A percentile compares a stretch with the other conserved stretches of the same genome.
Evolutionary conservation across 1,140 invertebrate genomes (phyloP).

Genomic region (Agrypnia vestita): DNA sequence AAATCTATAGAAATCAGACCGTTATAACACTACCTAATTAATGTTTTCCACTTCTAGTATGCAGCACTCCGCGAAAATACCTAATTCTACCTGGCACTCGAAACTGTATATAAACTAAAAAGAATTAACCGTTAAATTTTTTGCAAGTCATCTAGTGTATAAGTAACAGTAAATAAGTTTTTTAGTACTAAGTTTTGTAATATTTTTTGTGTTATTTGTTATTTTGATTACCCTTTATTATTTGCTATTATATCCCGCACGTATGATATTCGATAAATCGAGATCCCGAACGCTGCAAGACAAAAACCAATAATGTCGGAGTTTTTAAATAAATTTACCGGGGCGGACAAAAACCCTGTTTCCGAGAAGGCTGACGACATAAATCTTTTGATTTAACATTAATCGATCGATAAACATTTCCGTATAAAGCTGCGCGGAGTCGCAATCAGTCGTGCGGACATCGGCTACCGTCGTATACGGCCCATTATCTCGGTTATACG

Average conservation of each 20-base stretch:
- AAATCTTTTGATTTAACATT: constrained; percentile 51
- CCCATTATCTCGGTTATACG: constrained; percentile 51
- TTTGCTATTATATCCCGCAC: neutral
- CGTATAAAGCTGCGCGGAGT: constrained; percentile 40
- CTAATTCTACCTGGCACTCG: no score
- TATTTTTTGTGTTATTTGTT: no score
- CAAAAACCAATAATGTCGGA: constrained; percentile 24
- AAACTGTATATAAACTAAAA: no score
- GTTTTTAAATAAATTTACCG: constrained; percentile 17
- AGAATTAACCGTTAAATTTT: no score
- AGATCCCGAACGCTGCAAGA: neutral
- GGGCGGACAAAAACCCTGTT: constrained; percentile 23
- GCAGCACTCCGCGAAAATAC: no score
- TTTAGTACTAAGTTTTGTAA: no score
- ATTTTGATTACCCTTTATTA: no score
- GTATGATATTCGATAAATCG: neutral
- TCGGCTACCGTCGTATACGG: constrained; percentile 47
- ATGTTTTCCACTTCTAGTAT: no score
- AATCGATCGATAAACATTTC: constrained; percentile 46
- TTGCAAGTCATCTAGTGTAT: no score
- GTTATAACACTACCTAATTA: no score
- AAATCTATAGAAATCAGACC: no score
- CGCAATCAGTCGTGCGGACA: constrained; percentile 48
- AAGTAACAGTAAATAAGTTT: no score
- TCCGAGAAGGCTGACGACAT: constrained; percentile 33